phyloP scores from a whole-genome alignment of 35 echinoderm and acorn worm species.

The Holothuria glaberrima region DNA sequence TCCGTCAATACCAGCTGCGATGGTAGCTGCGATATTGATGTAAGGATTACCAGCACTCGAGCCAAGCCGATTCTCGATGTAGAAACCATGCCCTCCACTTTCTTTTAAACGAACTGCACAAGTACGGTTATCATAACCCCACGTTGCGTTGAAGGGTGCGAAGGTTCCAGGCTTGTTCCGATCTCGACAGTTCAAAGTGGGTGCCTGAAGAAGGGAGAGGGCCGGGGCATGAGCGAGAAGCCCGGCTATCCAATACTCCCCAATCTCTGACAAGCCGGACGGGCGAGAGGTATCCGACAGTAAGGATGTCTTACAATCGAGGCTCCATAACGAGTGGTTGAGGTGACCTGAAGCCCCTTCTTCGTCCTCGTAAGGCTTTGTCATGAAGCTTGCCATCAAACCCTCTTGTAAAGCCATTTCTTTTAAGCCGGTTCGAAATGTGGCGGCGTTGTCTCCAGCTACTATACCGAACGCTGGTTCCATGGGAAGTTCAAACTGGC shows the following conservation, averaged over 20 bases:
- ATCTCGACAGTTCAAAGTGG: slow-evolving; percentile 57
- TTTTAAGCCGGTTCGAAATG: slow-evolving; percentile 39
- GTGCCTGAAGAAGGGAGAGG: slow-evolving; percentile 39
- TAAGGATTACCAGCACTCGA: slow-evolving; percentile 72
- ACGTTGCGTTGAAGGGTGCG: slow-evolving; percentile 60
- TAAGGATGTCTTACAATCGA: slow-evolving; percentile 34
- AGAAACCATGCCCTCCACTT: slow-evolving; percentile 40
- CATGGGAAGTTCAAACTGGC: slow-evolving; percentile 49
- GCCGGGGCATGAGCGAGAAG: slow-evolving; percentile 65
- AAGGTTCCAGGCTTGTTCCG: slow-evolving; percentile 51
- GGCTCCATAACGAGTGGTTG: slow-evolving; percentile 70
- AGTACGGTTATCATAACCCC: slow-evolving; percentile 73
- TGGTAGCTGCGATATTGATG: slow-evolving; percentile 58
- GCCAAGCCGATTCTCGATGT: slow-evolving; percentile 70
- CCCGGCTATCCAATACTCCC: slow-evolving; percentile 68
- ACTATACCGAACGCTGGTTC: slow-evolving; percentile 39
- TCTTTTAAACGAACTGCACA: slow-evolving; percentile 57
- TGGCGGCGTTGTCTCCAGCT: slow-evolving; percentile 40
- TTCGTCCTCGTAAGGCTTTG: slow-evolving; percentile 29
- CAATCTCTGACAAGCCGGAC: slow-evolving; percentile 51
- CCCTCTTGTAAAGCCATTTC: slow-evolving; percentile 45
- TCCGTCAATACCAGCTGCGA: slow-evolving; percentile 75
- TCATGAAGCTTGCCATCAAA: slow-evolving; percentile 52
- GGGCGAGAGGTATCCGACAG: slow-evolving; percentile 26
- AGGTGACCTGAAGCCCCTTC: slow-evolving; percentile 42